Base-by-base conservation (phyloP, 2,888 invertebrate species). In the Agrypnus murinus region DNA sequence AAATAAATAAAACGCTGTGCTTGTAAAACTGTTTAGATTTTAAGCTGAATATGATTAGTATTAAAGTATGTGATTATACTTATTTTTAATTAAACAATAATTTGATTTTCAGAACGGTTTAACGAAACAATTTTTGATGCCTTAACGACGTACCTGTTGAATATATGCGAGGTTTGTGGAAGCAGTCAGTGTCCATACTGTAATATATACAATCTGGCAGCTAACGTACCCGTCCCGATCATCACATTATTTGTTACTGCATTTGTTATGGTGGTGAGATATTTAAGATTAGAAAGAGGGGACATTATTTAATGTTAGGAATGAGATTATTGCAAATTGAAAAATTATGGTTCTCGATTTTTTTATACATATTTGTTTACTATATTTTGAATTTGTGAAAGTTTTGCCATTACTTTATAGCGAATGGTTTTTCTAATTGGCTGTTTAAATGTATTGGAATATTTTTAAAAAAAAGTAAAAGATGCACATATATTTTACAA, bases 131-230 rank as follows among this genome's bases (percentile, higher is more conserved):
- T 97, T 85, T 95, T 95, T 84, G 95, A 96, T 87, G 91, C 95
- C 1, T 87, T 95, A 55, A 93, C 95, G 14, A 93, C 95, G 0
- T 96, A 95, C 86, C 88, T 94, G 25, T 87, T 97, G 70, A 96
- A 96, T 84, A 96, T 97, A 77, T 97, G 97, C 85, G 96, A 96
- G 83, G 96, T 97, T 6, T 97, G 97, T 84, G 97, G 96, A 69
- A 96, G 96, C 62, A 96, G 96, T 48, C 96, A 96, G 84, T 97
- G 96, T 83, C 96, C 96, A 0, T 96, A 96, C 86, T 96, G 96
- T 85, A 91, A 93, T 59, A 93, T 95, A 77, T 95, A 95, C 86
- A 95, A 95, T 84, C 85, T 88, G 2, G 92, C 90, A 3, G 73
- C 86, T 0, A 81, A 84, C 1, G 77, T 81, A 40, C 82, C 75